These are phyloP conservation scores for Irena cyanogastra DNA, from an alignment of 2,113 vertebrate species.

Conservation along the genomic window DNA sequence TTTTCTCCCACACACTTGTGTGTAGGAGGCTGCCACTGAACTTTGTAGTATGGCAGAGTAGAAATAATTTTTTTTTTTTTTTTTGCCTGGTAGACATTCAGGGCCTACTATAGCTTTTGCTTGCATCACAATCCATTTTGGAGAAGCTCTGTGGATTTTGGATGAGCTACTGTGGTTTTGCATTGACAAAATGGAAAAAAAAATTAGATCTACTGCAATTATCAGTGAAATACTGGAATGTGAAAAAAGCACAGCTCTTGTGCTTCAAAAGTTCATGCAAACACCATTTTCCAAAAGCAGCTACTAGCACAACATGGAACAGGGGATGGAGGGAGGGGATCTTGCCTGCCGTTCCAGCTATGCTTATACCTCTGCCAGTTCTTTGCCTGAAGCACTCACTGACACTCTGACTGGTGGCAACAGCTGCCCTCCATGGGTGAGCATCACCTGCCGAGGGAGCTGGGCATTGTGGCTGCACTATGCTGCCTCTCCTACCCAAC, in stretches of 20 bases:
- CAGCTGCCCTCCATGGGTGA: fast-evolving
- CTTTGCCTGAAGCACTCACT: not conserved
- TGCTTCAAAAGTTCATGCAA: not conserved
- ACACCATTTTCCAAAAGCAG: not conserved
- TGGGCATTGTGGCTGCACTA: fast-evolving
- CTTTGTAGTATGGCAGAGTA: not conserved
- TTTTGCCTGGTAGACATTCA: not conserved
- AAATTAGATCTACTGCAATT: not conserved
- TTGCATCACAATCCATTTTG: not conserved
- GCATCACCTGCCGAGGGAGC: fast-evolving
- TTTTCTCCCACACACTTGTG: fast-evolving
- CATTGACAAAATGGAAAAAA: not conserved
- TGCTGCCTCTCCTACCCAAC: not conserved
- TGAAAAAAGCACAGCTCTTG: not conserved
- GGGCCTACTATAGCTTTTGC: not conserved
- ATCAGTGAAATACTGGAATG: not conserved
- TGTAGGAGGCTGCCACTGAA: not conserved
- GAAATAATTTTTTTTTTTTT: not conserved
- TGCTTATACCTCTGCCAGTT: not conserved
- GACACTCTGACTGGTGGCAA: not conserved
- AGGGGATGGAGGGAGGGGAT: not conserved
- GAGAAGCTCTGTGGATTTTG: not conserved
- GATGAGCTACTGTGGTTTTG: not conserved
- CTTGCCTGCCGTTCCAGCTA: not conserved
- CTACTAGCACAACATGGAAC: not conserved